Evolutionary conservation across 2,888 invertebrate species (phyloP), one percentile per base, ranked within the genome.

Genomic region (Mimas tiliae): DNA sequence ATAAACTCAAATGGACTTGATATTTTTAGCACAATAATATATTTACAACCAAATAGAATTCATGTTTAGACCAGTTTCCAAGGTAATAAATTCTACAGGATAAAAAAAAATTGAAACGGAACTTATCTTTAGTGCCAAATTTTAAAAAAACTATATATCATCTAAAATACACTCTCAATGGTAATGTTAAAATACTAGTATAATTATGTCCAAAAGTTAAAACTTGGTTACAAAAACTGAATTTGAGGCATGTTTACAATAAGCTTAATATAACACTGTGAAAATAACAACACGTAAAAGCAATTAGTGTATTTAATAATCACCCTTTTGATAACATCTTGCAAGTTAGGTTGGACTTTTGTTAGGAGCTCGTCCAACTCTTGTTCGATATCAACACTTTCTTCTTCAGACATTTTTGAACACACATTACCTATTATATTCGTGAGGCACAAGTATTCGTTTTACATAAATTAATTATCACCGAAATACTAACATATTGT

Each of bases 321-420:
- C 88, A 95, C 95, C 86, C 95, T 88, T 85, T 94, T 94, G 77
- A 95, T 91, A 88, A 94, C 94, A 79, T 95, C 94, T 84, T 95
- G 94, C 68, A 95, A 88, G 77, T 94, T 90, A 2, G 94, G 94
- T 72, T 94, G 94, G 34, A 94, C 91, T 78, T 89, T 89, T 16
- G 90, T 87, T 69, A 95, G 76, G 66, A 94, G 86, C 66, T 93
- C 84, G 69, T 89, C 89, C 70, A 95, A 87, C 75, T 94, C 93
- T 72, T 91, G 86, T 68, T 93, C 90, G 72, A 94, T 87, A 75
- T 94, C 94, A 74, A 89, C 74, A 69, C 70, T 77, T 75, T 87
- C 89, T 74, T 88, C 88, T 70, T 88, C 87, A 63, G 89, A 81
- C 91, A 91, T 91, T 75, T 81, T 86, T 69, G 52, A 67, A 68